Evolutionary conservation across 2,797 vertebrate species (phyloP).

Genomic region (Muscicapa comitata): DNA sequence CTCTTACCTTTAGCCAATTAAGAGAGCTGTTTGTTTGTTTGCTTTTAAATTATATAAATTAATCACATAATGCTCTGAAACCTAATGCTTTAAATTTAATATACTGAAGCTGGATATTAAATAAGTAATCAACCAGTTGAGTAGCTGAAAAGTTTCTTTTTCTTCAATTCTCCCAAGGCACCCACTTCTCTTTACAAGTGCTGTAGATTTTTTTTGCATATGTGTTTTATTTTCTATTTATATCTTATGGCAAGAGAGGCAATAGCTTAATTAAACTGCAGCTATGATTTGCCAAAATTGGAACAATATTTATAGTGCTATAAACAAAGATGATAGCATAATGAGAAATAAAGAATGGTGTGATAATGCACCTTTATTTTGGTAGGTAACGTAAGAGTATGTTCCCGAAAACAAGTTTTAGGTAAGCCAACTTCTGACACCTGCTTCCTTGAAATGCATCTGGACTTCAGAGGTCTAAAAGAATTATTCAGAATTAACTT

Average conservation of each 20-base stretch:
- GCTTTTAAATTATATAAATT: background rate
- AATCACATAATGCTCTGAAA: background rate
- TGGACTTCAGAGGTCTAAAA: background rate
- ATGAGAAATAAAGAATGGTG: background rate
- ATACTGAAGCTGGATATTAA: slow-evolving; percentile 10
- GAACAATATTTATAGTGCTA: slow-evolving; percentile 17
- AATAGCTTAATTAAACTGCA: slow-evolving; percentile 58
- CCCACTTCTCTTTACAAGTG: background rate
- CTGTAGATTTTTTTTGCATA: background rate
- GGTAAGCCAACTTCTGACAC: background rate
- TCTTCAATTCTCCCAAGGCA: slow-evolving; percentile 23
- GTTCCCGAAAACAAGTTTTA: background rate
- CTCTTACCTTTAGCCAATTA: background rate
- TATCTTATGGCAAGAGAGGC: background rate
- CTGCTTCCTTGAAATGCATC: background rate
- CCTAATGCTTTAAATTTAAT: background rate
- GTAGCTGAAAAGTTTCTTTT: slow-evolving; percentile 24
- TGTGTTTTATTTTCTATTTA: background rate
- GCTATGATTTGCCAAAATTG: slow-evolving; percentile 38
- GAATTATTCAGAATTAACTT: background rate
- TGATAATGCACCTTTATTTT: background rate
- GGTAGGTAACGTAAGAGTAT: background rate
- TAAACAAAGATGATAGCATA: slow-evolving; percentile 25
- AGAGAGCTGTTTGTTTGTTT: background rate
- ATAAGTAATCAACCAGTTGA: background rate